Evolutionary conservation across 2,113 vertebrate genomes (phyloP).

Genomic region (Taurulus bubalis): DNA sequence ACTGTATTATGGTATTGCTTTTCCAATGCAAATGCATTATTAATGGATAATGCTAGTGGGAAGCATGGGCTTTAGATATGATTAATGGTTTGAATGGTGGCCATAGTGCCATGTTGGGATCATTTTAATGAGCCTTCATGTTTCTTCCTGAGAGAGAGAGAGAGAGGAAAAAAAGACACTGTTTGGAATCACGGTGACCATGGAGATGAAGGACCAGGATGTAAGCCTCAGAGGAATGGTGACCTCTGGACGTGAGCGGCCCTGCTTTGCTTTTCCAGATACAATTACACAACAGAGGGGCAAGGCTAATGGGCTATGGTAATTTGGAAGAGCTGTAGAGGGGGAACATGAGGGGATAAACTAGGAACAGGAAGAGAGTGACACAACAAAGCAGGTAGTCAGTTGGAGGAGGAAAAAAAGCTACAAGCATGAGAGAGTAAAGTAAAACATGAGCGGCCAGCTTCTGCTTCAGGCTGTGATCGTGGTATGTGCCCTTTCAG

Average conservation of each 20-base stretch:
- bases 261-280: conserved; percentile 50
- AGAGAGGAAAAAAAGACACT: conserved; percentile 40
- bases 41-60: conserved; percentile 44
- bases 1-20: conserved; percentile 51
- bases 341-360: conserved; percentile 39
- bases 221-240: conserved; percentile 71
- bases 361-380: conserved; percentile 35
- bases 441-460: conserved; percentile 60
- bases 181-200: conserved; percentile 72
- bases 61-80: conserved; percentile 49
- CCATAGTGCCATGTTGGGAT: conserved; percentile 35
- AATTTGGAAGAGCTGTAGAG: conserved; percentile 38
- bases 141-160: conserved; percentile 30
- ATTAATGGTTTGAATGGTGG: conserved; percentile 53
- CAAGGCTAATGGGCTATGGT: conserved; percentile 50
- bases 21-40: conserved; percentile 63
- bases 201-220: conserved; percentile 76
- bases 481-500: conserved; percentile 81
- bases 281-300: conserved; percentile 66
- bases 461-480: conserved; percentile 77
- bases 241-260: conserved; percentile 63
- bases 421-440: conserved; percentile 47
- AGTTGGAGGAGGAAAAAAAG: conserved; percentile 11
- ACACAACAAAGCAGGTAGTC: conserved; percentile 60
- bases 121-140: conserved; percentile 58